Evolutionary conservation across 2,113 vertebrate genomes (phyloP).

Genomic region (Oncorhynchus kisutch): DNA sequence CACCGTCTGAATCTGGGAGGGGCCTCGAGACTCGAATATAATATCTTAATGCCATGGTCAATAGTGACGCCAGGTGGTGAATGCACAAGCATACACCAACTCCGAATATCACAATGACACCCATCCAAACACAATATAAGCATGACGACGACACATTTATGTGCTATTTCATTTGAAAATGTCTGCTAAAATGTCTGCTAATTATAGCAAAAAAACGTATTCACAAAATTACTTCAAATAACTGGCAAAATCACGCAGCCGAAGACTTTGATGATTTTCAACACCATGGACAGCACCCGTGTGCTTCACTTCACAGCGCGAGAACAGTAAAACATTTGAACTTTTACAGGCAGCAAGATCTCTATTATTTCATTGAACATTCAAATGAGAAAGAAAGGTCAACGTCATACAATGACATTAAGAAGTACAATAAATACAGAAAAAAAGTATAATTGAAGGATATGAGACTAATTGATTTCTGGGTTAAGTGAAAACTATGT

Average conservation of each 20-base stretch:
- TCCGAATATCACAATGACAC: neutral
- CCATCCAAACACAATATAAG: no score
- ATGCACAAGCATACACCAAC: no score
- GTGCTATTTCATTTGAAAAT: no score
- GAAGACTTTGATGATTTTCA: neutral
- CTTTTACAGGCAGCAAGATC: neutral
- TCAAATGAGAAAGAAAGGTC: no score
- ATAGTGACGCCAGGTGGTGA: slow-evolving; percentile 51
- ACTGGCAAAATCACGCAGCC: neutral
- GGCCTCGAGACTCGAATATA: neutral
- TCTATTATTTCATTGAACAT: neutral
- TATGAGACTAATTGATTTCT: neutral
- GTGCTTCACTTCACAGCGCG: neutral
- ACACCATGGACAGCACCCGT: neutral
- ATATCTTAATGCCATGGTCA: slow-evolving; percentile 39
- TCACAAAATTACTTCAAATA: no score
- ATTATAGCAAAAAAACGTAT: no score
- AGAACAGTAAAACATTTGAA: no score
- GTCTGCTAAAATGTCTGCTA: no score
- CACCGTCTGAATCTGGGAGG: slow-evolving; percentile 48
- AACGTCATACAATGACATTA: no score
- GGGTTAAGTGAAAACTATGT: neutral
- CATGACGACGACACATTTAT: no score
- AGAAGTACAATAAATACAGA: no score
- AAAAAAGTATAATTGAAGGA: neutral